A percentile compares a stretch with the other conserved stretches of the same genome.
phyloP scores from a whole-genome alignment of 2,888 invertebrate species.

The Heliconius sara region DNA sequence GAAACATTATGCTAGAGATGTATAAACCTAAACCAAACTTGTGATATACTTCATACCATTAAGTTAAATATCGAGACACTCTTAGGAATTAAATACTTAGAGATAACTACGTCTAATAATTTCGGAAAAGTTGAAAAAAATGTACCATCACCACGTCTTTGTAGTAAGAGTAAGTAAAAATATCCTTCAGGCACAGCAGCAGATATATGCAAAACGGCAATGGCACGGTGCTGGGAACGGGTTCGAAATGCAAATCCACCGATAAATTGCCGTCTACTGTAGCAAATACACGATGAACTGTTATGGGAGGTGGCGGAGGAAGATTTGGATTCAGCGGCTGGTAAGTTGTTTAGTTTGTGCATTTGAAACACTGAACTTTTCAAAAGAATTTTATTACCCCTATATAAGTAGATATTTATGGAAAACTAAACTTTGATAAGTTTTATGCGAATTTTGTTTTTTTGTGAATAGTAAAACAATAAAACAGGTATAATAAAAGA shows the following conservation, averaged over 20 bases:
- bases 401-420: too few species aligned
- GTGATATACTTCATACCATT: too few species aligned
- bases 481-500: conserved; percentile 61
- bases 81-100: too few species aligned
- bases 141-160: background rate
- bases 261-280: conserved; percentile 59
- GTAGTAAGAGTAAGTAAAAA: background rate
- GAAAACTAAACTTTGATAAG: too few species aligned
- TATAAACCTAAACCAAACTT: too few species aligned
- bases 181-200: conserved; percentile 46
- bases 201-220: conserved; percentile 79
- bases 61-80: too few species aligned
- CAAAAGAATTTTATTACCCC: too few species aligned
- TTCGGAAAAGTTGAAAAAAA: too few species aligned
- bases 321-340: conserved; percentile 57
- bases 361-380: too few species aligned
- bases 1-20: too few species aligned
- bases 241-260: conserved; percentile 51
- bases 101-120: too few species aligned
- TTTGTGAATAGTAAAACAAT: background rate
- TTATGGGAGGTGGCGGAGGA: conserved; percentile 72
- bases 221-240: conserved; percentile 59
- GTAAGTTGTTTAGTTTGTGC: conserved; percentile 50
- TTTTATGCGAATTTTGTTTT: too few species aligned
- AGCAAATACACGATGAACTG: conserved; percentile 82